Evolutionary conservation across 2,888 invertebrate species (phyloP).

Genomic region (Sesia apiformis): DNA sequence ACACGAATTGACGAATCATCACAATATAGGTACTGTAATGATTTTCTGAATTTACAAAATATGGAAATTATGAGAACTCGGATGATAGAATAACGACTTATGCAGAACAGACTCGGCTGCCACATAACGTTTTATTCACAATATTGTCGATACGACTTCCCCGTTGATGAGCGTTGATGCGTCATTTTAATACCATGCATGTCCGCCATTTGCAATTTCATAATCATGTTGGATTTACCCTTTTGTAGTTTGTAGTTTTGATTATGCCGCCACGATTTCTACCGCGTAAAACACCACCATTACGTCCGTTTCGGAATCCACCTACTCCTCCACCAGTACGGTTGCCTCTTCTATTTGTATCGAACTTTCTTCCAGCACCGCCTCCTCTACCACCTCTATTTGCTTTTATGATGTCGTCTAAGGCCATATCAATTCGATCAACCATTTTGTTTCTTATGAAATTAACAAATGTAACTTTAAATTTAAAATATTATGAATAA

Average conservation of each 20-base stretch:
- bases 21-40: too few relatives aligned
- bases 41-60: too few relatives aligned
- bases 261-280: constrained; percentile 82
- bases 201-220: constrained; percentile 65
- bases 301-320: constrained; percentile 68
- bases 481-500: too few relatives aligned
- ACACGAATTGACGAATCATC: too few relatives aligned
- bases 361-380: constrained; percentile 67
- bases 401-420: constrained; percentile 96
- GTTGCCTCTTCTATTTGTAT: constrained; percentile 48
- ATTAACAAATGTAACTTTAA: not conserved
- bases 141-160: not conserved
- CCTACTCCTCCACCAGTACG: constrained; percentile 55
- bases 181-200: constrained; percentile 46
- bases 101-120: too few relatives aligned
- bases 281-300: constrained; percentile 78
- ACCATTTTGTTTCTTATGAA: constrained; percentile 78
- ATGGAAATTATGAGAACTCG: too few relatives aligned
- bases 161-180: constrained; percentile 22
- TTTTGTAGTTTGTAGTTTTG: constrained; percentile 77
- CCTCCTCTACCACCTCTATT: constrained; percentile 80
- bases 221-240: constrained; percentile 76
- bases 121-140: too few relatives aligned
- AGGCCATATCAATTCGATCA: constrained; percentile 96
- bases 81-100: too few relatives aligned